Base-by-base conservation (phyloP, 2,888 invertebrate species). In the Leptinotarsa juncta region DNA sequence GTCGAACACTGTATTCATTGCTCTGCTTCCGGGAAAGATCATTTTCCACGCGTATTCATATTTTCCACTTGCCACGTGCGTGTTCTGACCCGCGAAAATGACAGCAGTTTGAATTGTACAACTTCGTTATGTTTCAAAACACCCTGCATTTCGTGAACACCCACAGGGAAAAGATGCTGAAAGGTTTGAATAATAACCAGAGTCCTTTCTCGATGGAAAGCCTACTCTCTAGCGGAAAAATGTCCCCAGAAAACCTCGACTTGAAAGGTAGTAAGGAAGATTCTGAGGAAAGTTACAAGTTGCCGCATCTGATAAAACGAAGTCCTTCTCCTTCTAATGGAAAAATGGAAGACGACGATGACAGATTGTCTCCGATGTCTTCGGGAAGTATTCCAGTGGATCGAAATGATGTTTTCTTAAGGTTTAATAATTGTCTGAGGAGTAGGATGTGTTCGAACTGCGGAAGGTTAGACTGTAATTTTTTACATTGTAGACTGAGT, bases 381-480 rank as follows among this genome's bases (percentile, higher is more conserved):
- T 49, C 77, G 20, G 71, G 77, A 20, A 77, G 75, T 67, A 78
- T 77, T 42, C 74, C 78, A 18, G 71, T 72, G 20, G 84, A 84
- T 15, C 83, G 82, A 72, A 84, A 82, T 65, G 86, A 87, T 67
- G 81, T 85, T 48, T 86, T 87, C 68, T 76, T 87, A 67, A 82
- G 86, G 75, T 87, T 87, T 74, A 86, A 87, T 76, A 84, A 82
- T 75, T 87, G 87, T 79, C 83, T 88, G 60, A 85, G 86, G 73
- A 85, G 82, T 78, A 82, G 86, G 77, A 84, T 91, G 55, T 91
- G 91, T 84, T 90, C 90, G 65, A 89, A 87, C 72, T 92, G 91
- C 78, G 91, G 91, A 0, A 86, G 90, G 1, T 88, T 89, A 66
- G 91, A 91, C 67, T 91, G 92, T 79, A 90, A 90, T 78, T 86